phyloP scores from a whole-genome alignment of 2,888 invertebrate species.

The Gastrophysa polygoni region DNA sequence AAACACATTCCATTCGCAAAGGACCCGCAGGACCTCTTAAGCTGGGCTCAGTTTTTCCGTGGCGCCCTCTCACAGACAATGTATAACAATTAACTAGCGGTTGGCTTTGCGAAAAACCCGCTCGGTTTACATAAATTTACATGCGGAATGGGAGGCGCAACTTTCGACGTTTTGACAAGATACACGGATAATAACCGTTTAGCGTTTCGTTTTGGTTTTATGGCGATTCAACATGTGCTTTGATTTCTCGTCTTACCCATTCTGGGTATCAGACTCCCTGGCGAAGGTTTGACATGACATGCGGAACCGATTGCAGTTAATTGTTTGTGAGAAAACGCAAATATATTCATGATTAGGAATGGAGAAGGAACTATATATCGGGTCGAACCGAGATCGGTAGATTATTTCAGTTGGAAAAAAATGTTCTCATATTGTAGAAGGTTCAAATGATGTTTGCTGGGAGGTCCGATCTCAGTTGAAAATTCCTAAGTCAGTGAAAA shows the following conservation, averaged over 20 bases:
- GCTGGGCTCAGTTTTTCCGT: slow-evolving; percentile 34
- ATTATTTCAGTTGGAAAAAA: no score
- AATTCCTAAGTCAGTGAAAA: no score
- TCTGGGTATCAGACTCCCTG: not conserved
- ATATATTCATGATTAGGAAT: no score
- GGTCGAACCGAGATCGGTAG: no score
- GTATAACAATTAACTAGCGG: slow-evolving; percentile 55
- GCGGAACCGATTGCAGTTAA: no score
- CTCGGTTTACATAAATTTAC: slow-evolving; percentile 57
- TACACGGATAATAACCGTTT: slow-evolving; percentile 51
- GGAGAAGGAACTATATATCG: no score
- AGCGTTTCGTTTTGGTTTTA: slow-evolving; percentile 50
- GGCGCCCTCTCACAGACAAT: slow-evolving; percentile 44
- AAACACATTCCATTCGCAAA: slow-evolving; percentile 4
- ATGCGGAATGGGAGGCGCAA: slow-evolving; percentile 50
- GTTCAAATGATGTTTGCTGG: no score
- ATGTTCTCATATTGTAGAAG: no score
- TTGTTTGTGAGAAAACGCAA: no score
- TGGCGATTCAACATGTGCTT: slow-evolving; percentile 42
- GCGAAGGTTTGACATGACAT: not conserved
- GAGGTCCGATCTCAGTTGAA: no score
- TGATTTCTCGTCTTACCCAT: not conserved
- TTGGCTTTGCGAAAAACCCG: slow-evolving; percentile 52
- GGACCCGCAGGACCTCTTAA: slow-evolving; percentile 5
- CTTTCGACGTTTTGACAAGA: slow-evolving; percentile 53